Base-by-base conservation (phyloP, 2,888 invertebrate species). In the Amiota minor region DNA sequence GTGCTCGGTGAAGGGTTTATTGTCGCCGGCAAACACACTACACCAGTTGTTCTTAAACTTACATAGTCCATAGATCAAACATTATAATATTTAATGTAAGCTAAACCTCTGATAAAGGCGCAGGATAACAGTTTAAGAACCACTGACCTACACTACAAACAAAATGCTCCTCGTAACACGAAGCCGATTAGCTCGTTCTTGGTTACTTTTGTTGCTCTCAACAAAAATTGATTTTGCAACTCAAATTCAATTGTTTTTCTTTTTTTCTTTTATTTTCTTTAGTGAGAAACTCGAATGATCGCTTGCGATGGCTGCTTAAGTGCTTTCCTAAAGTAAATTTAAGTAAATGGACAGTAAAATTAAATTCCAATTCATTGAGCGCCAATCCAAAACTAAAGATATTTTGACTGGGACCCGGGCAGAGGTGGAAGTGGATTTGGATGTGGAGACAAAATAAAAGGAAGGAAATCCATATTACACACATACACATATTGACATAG, bases 301-400 rank as follows among this genome's bases (percentile, higher is more conserved):
- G 35, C 35, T 35, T 49, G 65, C 71, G 76, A 72, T 84, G 84
- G 55, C 55, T 45, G 65, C 65, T 67, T 73, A 14, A 69, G 72
- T 68, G 77, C 77, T 68, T 75, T 80, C 77, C 79, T 80, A 81
- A 79, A 78, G 78, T 79, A 76, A 80, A 79, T 82, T 83, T 85
- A 82, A 80, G 79, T 79, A 83, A 84, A 83, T 85, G 71, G 71
- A 72, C 59, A 84, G 88, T 88, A 87, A 89, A 89, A 89, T 89
- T 89, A 89, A 89, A 89, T 89, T 88, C 86, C 88, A 89, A 89
- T 89, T 89, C 89, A 89, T 89, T 89, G 88, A 81, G 86, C 75
- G 76, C 77, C 67, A 73, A 67, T 35, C 64, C 62, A 72, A 10
- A 18, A 49, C 46, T 35, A 70, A 49, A 56, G 18, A 45, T 47